Evolutionary conservation across 2,888 invertebrate species (phyloP).

Genomic region (Erynnis tages): DNA sequence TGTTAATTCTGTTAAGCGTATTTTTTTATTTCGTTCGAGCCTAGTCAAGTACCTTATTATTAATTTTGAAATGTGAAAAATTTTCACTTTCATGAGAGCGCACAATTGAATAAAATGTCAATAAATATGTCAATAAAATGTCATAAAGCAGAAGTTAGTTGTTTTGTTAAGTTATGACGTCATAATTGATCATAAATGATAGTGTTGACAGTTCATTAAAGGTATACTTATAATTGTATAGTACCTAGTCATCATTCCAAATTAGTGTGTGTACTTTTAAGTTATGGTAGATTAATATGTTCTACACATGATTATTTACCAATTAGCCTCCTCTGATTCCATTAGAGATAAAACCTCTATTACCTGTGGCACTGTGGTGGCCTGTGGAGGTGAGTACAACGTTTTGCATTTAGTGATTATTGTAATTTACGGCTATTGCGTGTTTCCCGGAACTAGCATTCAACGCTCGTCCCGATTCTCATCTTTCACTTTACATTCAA

Average conservation of each 20-base stretch:
- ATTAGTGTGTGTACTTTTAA: not conserved
- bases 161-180: too few species aligned
- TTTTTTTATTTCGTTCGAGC: not conserved
- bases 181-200: too few species aligned
- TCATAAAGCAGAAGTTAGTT: too few species aligned
- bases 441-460: slow-evolving; percentile 58
- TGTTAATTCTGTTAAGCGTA: not conserved
- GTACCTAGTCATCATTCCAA: too few species aligned
- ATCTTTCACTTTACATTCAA: slow-evolving; percentile 51
- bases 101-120: too few species aligned
- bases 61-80: too few species aligned
- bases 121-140: too few species aligned
- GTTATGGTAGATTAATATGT: too few species aligned
- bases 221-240: too few species aligned
- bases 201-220: too few species aligned
- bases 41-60: too few species aligned
- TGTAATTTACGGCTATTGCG: slow-evolving; percentile 27
- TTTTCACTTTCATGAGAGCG: too few species aligned
- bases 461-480: slow-evolving; percentile 51
- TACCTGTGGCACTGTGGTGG: slow-evolving; percentile 4
- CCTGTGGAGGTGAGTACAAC: not conserved
- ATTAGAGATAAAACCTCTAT: slow-evolving; percentile 15
- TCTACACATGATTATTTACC: not conserved
- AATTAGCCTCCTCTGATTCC: slow-evolving; percentile 7
- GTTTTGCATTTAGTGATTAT: slow-evolving; percentile 27